Evolutionary conservation across 2,113 vertebrate species (phyloP), one percentile per base, ranked within the genome.

Genomic region (Octodon degus): DNA sequence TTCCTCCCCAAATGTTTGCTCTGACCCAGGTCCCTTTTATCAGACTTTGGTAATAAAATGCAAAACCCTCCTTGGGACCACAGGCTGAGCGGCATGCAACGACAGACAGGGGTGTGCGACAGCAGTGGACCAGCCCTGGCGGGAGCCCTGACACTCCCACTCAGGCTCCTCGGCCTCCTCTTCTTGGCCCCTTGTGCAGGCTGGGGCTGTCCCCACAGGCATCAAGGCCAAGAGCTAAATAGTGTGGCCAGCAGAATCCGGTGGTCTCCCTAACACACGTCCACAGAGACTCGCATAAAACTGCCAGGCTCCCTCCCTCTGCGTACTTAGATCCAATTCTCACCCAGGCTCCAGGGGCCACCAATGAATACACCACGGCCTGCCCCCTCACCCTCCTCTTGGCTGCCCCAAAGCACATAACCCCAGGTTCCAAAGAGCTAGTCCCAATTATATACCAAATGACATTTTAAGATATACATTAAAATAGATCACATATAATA

Each of bases 361-460:
- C 90, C 97, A 97, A 97, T 97, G 96, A 97, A 95, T 91, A 91
- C 93, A 94, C 96, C 96, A 91, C 2, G 68, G 50, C 90, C 80
- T 92, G 94, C 94, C 65, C 94, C 67, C 0, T 2, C 25, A 40
- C 60, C 81, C 94, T 85, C 82, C 74, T 63, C 93, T 83, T 77
- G 2, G 88, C 96, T 65, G 72, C 90, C 96, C 96, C 93, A 95
- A 82, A 95, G 88, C 96, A 96, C 92, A 93, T 80, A 96, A 83
- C 94, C 95, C 85, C 65, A 90, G 58, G 92, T 95, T 96, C 96
- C 95, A 55, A 86, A 96, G 93, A 97, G 70, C 96, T 86, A 97
- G 96, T 90, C 92, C 96, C 97, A 97, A 97, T 97, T 97, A 97
- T 95, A 97, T 93, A 98, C 92, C 97, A 97, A 97, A 97, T 97